These are phyloP conservation scores for Agonopterix alstromeriana DNA, from an alignment of 2,888 invertebrate species.

Conservation along the genomic window DNA sequence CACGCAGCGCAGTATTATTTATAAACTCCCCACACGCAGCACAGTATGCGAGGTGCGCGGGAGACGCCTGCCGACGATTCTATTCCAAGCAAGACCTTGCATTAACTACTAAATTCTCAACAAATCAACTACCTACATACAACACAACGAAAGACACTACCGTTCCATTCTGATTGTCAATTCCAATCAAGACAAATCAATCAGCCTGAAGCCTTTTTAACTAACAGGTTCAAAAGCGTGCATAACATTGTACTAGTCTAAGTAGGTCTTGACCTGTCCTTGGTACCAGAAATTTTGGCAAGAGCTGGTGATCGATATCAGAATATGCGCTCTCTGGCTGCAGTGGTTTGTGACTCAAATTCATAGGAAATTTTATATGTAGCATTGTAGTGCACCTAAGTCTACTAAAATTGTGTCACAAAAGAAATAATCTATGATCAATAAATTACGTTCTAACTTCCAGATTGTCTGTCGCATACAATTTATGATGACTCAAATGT, in stretches of 20 bases:
- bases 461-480: not conserved
- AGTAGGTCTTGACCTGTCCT: not conserved
- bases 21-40: conserved; percentile 70
- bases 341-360: too few relatives aligned
- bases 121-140: too few relatives aligned
- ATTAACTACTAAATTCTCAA: conserved; percentile 19
- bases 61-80: conserved; percentile 53
- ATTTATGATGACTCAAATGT: not conserved
- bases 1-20: conserved; percentile 58
- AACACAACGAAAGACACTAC: too few relatives aligned
- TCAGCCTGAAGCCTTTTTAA: too few relatives aligned
- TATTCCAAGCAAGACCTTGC: conserved; percentile 68
- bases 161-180: too few relatives aligned
- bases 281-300: not conserved
- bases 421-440: too few relatives aligned
- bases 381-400: too few relatives aligned
- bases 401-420: too few relatives aligned
- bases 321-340: too few relatives aligned
- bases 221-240: too few relatives aligned
- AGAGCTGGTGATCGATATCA: not conserved
- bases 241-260: not conserved
- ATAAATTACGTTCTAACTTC: not conserved
- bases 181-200: too few relatives aligned
- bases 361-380: too few relatives aligned
- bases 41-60: conserved; percentile 36